Base-by-base conservation (phyloP, 2,888 invertebrate species). In the Tetramorium bicarinatum region DNA sequence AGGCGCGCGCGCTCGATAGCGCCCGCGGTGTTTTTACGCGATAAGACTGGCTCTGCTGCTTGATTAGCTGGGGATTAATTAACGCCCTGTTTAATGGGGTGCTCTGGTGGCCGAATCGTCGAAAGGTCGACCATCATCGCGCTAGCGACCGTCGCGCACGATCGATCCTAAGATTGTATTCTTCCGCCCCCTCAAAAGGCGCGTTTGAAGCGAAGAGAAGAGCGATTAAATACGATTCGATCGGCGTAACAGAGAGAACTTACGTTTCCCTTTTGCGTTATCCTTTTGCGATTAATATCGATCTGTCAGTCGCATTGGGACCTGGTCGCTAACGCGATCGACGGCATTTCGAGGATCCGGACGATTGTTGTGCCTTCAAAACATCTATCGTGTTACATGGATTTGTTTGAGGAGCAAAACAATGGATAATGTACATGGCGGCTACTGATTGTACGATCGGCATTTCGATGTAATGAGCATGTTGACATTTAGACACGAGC, bases 31-130 rank as follows among this genome's bases (percentile, higher is more conserved):
- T 76, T 69, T 67, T 84, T 83, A 86, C 89, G 49, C 82, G 82
- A 88, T 81, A 82, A 79, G 87, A 90, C 90, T 89, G 89, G 88
- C 89, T 89, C 89, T 86, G 82, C 80, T 80, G 87, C 84, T 79
- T 79, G 81, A 89, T 88, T 75, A 87, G 64, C 81, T 47, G 77
- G 83, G 79, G 85, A 80, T 87, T 85, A 75, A 85, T 84, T 84
- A 83, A 90, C 87, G 84, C 80, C 71, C 67, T 79, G 75, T 61
- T 76, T 72, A 67, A 79, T 38, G 76, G 80, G 66, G 67, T 71
- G 62, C 59, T 72, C 61, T 83, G 72, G 49, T 59, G 79, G 79
- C 71, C 79, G 71, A 79, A 71, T 80, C 49, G 38, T n/a, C 72
- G 79, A 13, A 38, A 61, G 72, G 79, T 80, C 79, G 72, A 49